Base-by-base conservation (phyloP, 2,113 vertebrate species). In the Cryptotis parvus region DNA sequence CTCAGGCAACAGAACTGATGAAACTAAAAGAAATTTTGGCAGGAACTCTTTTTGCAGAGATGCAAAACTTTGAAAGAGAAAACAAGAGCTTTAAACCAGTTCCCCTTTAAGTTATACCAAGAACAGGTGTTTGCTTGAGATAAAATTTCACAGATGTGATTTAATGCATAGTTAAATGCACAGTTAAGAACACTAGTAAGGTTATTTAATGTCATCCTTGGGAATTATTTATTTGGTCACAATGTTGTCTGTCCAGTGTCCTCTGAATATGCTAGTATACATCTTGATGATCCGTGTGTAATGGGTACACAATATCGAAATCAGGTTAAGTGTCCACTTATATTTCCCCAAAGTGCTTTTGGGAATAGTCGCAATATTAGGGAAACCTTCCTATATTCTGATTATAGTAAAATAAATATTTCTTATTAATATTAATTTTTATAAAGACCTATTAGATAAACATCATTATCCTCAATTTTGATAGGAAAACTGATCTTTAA, bases 121-220 rank as follows among this genome's bases (percentile, higher is more conserved):
- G 76, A 91, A 80, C 91, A 94, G 91, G 90, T 94, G 94, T 87
- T 81, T 73, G 35, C 68, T 94, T 84, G 90, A 84, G 31, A 82
- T 78, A 78, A 58, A 26, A 68, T n/a, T 88, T 94, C 86, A 76
- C 9, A 37, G 33, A 20, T 14, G 52, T 37, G 74, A 90, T 76
- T 72, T 89, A 92, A 96, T 65, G 84, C 94, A 91, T 81, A 76
- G 20, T 81, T 84, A 75, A 92, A 96, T 65, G 84, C 94, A 91
- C 78, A 76, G 20, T 81, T 84, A 75, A 92, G 66, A 89, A 24
- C 33, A 55, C 31, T 31, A n/a, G 16, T 39, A 29, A 75, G 22
- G 22, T 69, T 63, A 61, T 68, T 49, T 1, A 4, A 20, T 82
- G 15, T 74, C 20, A 15, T n/a, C 70, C 16, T 55, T 77, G 68